Conservation (phyloP, 2,888 invertebrate species). For the Pseudolycoriella hygida region DNA sequence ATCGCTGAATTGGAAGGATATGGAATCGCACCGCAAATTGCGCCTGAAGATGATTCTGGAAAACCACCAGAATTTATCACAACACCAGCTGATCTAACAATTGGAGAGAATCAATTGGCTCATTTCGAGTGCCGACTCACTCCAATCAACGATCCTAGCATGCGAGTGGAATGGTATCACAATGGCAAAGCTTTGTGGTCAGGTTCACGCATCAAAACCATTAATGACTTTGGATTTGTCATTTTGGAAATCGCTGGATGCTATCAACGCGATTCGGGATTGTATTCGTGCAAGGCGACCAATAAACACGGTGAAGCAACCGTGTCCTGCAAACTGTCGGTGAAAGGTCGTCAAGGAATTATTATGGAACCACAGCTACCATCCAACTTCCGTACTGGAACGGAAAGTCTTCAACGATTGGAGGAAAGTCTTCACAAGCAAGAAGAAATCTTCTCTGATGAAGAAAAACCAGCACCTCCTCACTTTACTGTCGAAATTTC, state of each 20-base stretch:
- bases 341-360: constrained; percentile 74
- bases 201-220: constrained; percentile 85
- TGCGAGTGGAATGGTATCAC: constrained; percentile 95
- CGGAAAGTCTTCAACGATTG: constrained; percentile 75
- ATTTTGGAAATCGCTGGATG: constrained; percentile 91
- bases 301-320: constrained; percentile 83
- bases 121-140: constrained; percentile 83
- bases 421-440: constrained; percentile 78
- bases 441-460: constrained; percentile 62
- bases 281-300: constrained; percentile 83
- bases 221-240: constrained; percentile 94
- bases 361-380: constrained; percentile 80
- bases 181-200: constrained; percentile 85
- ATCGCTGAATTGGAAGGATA: constrained; percentile 83
- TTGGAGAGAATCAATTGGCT: constrained; percentile 74
- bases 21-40: constrained; percentile 44
- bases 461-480: constrained; percentile 75
- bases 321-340: constrained; percentile 71
- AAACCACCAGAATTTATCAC: constrained; percentile 83
- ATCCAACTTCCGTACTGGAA: constrained; percentile 69
- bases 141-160: constrained; percentile 81
- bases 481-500: constrained; percentile 70
- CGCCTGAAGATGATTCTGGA: constrained; percentile 65
- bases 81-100: constrained; percentile 63
- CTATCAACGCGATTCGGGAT: constrained; percentile 81